Conservation (phyloP, 2,888 invertebrate genomes). For the Globia sparganii region DNA sequence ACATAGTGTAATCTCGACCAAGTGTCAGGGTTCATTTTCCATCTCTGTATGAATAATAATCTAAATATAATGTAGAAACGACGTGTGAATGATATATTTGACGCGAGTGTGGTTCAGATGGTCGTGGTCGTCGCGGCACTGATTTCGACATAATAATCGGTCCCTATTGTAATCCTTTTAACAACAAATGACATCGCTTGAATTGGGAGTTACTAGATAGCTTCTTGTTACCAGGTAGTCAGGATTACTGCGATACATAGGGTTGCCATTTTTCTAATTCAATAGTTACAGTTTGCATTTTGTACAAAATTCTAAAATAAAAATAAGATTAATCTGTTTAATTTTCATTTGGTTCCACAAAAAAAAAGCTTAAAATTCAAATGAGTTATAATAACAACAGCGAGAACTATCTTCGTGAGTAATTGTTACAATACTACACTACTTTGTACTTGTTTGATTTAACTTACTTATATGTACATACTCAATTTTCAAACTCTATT, state of each 20-base stretch:
- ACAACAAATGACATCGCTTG: constrained; percentile 58
- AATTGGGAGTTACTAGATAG: constrained; percentile 46
- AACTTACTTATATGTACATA: neutral
- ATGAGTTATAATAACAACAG: neutral
- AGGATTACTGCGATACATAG: constrained; percentile 31
- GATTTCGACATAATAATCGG: constrained; percentile 70
- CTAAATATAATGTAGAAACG: constrained; percentile 29
- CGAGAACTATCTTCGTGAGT: neutral
- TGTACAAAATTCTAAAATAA: neutral
- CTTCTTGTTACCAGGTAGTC: constrained; percentile 46
- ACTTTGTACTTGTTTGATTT: neutral
- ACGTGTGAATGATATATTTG: constrained; percentile 29
- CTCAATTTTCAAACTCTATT: neutral
- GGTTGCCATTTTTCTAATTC: constrained; percentile 26
- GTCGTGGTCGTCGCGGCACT: constrained; percentile 49
- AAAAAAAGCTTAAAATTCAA: neutral
- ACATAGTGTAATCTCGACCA: constrained; percentile 14
- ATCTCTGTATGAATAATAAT: constrained; percentile 25
- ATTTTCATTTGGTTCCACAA: neutral
- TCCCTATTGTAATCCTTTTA: constrained; percentile 71
- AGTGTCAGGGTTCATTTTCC: constrained; percentile 27
- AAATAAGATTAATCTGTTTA: neutral
- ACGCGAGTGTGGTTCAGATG: constrained; percentile 29
- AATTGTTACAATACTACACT: constrained; percentile 5
- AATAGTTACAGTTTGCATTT: neutral